phyloP scores from a whole-genome alignment of 2,113 vertebrate genomes.

The Lamprotornis superbus region DNA sequence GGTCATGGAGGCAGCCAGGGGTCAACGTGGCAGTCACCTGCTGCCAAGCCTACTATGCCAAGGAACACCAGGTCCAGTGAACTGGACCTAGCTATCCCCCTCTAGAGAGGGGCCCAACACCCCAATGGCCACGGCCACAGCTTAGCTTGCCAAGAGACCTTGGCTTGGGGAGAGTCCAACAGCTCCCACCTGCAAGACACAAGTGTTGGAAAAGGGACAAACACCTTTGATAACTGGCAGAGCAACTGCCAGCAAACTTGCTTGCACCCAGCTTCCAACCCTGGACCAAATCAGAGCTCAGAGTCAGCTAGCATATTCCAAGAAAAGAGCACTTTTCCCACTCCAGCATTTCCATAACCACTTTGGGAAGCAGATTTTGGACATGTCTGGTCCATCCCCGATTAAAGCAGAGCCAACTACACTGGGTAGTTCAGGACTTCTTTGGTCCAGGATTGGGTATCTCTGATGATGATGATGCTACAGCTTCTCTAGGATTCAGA shows the following conservation, averaged over 20 bases:
- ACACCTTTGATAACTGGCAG: not conserved
- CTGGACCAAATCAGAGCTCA: not conserved
- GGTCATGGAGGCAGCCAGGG: not conserved
- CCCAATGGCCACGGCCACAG: not conserved
- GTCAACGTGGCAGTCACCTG: not conserved
- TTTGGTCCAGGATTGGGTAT: not conserved
- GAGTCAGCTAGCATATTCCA: not conserved
- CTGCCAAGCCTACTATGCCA: fast-evolving
- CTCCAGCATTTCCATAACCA: not conserved
- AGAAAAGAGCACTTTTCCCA: not conserved
- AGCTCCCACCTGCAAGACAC: not conserved
- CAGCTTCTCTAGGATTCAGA: not conserved
- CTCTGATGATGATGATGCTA: not conserved
- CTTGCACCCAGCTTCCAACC: not conserved
- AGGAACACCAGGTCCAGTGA: not conserved
- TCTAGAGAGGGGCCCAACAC: not conserved
- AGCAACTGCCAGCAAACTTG: not conserved
- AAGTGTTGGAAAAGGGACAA: not conserved
- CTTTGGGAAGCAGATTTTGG: not conserved
- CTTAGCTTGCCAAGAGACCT: not conserved
- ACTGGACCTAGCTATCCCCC: not conserved
- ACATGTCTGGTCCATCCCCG: not conserved
- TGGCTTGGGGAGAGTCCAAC: not conserved
- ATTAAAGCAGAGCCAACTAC: not conserved
- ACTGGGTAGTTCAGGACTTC: not conserved